Evolutionary conservation across 2,113 vertebrate species (phyloP).

Genomic region (Fukomys damarensis): DNA sequence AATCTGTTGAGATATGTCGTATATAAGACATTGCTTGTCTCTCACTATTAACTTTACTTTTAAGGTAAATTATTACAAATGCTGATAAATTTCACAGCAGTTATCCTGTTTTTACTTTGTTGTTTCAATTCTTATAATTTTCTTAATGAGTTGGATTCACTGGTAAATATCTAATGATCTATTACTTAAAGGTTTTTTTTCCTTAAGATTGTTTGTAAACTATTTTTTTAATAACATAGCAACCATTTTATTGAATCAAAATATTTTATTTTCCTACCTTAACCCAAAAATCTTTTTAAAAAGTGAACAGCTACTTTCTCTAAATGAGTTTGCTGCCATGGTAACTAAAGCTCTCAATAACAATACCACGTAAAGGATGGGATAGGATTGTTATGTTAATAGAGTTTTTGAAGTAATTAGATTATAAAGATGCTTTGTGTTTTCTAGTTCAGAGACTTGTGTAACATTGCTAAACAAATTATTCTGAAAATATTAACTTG

Average conservation of each 20-base stretch:
- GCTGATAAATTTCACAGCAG: neutral
- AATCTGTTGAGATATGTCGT: neutral
- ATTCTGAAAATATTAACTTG: conserved; percentile 84
- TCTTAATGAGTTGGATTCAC: neutral
- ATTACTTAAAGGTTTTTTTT: neutral
- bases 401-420: conserved; percentile 83
- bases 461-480: conserved; percentile 83
- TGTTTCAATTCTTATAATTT: neutral
- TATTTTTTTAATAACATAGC: neutral
- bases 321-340: conserved; percentile 66
- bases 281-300: neutral
- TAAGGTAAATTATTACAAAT: neutral
- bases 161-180: conserved; percentile 15
- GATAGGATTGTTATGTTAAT: conserved; percentile 82
- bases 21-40: neutral
- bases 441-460: conserved; percentile 79
- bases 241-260: conserved; percentile 16
- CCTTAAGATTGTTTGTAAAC: neutral
- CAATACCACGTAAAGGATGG: conserved; percentile 57
- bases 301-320: conserved; percentile 72
- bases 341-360: conserved; percentile 69
- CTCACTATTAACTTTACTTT: neutral
- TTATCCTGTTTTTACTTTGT: neutral
- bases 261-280: neutral
- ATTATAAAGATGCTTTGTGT: conserved; percentile 83